Conservation (phyloP, 2,113 vertebrate species). For the Carassius auratus region DNA sequence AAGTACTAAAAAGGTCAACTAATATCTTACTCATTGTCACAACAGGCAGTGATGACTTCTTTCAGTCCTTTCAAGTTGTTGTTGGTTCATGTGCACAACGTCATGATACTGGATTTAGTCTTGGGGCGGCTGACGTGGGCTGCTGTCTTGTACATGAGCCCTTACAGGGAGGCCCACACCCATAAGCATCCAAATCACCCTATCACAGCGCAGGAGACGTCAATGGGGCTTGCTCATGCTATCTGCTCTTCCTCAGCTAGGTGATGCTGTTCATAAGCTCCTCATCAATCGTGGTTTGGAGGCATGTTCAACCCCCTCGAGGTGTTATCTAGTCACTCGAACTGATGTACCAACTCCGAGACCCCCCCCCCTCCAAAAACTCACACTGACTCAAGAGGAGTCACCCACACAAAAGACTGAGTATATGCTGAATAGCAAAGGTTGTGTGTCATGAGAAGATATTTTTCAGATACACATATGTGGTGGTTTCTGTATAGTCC, state of each 20-base stretch:
- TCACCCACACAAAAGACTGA: slow-evolving; percentile 17
- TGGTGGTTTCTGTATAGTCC: background rate
- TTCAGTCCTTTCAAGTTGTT: slow-evolving; percentile 6
- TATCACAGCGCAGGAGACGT: slow-evolving; percentile 21
- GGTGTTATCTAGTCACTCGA: slow-evolving; percentile 46
- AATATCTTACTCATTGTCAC: slow-evolving; percentile 19
- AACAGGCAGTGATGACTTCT: slow-evolving; percentile 24
- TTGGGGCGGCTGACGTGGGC: slow-evolving; percentile 25
- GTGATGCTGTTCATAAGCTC: slow-evolving; percentile 23
- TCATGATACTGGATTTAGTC: slow-evolving; percentile 46
- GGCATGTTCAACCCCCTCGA: slow-evolving; percentile 40
- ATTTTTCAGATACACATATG: background rate
- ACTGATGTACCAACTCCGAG: slow-evolving; percentile 11
- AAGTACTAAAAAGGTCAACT: background rate
- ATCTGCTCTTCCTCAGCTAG: background rate
- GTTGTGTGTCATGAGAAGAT: background rate
- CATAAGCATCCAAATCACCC: background rate
- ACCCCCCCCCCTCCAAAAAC: background rate
- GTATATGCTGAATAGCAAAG: background rate
- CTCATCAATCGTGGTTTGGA: slow-evolving; percentile 8
- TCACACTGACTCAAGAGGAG: slow-evolving; percentile 34
- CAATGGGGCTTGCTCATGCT: slow-evolving; percentile 45
- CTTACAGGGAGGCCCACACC: background rate
- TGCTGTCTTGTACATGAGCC: slow-evolving; percentile 2
- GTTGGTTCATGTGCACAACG: slow-evolving; percentile 32